Evolutionary conservation across 2,797 vertebrate species (phyloP).

Genomic region (Brotula barbata): DNA sequence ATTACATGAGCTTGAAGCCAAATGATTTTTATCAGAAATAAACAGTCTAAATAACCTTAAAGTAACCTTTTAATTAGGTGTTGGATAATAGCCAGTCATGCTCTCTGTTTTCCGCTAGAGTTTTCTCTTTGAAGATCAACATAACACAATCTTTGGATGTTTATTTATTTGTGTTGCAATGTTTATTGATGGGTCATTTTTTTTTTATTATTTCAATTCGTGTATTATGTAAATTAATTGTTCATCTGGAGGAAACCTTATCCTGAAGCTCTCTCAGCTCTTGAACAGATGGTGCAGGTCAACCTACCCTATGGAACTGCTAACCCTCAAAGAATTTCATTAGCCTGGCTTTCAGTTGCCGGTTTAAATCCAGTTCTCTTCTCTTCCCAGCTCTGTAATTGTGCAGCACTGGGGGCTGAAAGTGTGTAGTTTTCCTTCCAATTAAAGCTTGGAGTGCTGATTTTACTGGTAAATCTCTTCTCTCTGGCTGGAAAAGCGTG

Average conservation of each 20-base stretch:
- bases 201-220: slow-evolving; percentile 7
- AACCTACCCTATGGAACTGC: slow-evolving; percentile 6
- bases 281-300: slow-evolving; percentile 28
- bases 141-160: background rate
- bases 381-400: slow-evolving; percentile 5
- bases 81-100: background rate
- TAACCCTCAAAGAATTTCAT: slow-evolving; percentile 29
- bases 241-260: slow-evolving; percentile 1
- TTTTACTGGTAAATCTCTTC: slow-evolving; percentile 2
- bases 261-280: slow-evolving; percentile 3
- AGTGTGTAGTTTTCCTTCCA: too few species aligned
- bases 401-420: background rate
- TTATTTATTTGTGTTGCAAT: too few species aligned
- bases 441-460: background rate
- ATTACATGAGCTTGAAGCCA: too few species aligned
- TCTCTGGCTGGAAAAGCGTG: background rate
- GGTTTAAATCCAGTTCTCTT: background rate
- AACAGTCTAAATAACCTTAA: background rate
- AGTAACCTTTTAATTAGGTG: slow-evolving; percentile 37
- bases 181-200: too few species aligned
- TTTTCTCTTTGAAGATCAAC: background rate
- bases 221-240: slow-evolving; percentile 40
- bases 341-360: slow-evolving; percentile 9
- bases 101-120: background rate
- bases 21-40: too few species aligned